Base-by-base conservation (phyloP, 2,888 invertebrate species). In the Petrolisthes manimaculis region DNA sequence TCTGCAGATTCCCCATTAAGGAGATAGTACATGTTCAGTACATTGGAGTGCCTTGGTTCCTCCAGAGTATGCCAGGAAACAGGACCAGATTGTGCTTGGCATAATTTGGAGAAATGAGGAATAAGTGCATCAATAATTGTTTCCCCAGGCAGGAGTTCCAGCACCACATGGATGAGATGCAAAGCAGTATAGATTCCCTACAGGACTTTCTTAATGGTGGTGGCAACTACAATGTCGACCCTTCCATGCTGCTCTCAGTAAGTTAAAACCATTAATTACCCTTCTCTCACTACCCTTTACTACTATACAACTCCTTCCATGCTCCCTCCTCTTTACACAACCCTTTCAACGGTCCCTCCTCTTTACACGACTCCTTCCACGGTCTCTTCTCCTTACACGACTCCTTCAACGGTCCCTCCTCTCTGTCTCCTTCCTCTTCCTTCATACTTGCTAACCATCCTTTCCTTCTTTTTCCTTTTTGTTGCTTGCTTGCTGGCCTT, bases 141-240 rank as follows among this genome's bases (percentile, higher is more conserved):
- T 54, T 67, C 56, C 14, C 18, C 84, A 84, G 88, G 24, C 79
- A 74, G 9, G 88, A 88, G 0, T 24, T 88, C 6, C 88, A 88
- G 55, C 61, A 18, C 18, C 84, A 88, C n/a, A 37, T 88, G 77
- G 88, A 88, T 67, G 88, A 88, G 37, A 85, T 88, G 84, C 88
- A 88, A 67, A 84, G 5, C n/a, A 75, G 75, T 24, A 84, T 88
- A 37, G 88, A 88, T 53, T 75, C 74, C 8, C 75, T 88, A 18
- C 88, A 85, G 54, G 88, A 88, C n/a, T 55, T 85, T 4, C 75
- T 88, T 9, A 54, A 56, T 14, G 8, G 61, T n/a, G 8, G 61
- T 14, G 85, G 81, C 5, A 77, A 54, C 51, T 84, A 84, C 9
- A 88, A 82, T 77, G 67, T 88, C 5, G 88, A 88, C 74, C 82